Evolutionary conservation across 92 coral and sea anemone genomes (phyloP), one percentile per base, ranked within the genome.

Genomic region (Pocillopora grandis): DNA sequence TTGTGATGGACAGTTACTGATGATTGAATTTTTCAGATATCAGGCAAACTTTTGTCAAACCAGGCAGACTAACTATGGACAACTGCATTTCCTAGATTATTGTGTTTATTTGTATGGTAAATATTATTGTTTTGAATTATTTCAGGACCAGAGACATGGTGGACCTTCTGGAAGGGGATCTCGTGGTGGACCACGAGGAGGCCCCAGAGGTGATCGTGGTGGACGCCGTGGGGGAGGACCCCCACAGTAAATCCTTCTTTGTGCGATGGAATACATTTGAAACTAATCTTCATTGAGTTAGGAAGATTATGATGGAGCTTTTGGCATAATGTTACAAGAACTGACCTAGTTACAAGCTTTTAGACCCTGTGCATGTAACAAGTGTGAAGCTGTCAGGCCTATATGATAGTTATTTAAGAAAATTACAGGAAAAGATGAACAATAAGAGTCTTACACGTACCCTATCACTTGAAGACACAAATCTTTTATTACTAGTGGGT

Each of bases 221-320:
- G 93, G 92, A 10, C 88, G 87, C 37, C 96, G 95, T 42, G 93
- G 98, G 27, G 93, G 98, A 13, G 92, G 92, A 9, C 93, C 90
- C 31, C 92, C 89, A 27, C 97, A 90, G 75, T 93, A 93, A 80
- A 90, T 77, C 66, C 67, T 76, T 58, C 65, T 58, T 55, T 10
- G 4, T 42, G 52, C 5, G 5, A 42, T 42, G 52, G 8, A 3
- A 42, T 57, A 62, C 37, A 81, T 77, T 84, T 35, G 62, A 20
- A 78, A 76, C 79, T 85, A 79, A 88, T 48, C 82, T 76, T 68
- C 82, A 84, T 65, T 20, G 81, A 75, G 87, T 89, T 87, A 89
- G 98, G 98, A 96, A 96, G 99, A 96, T 96, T 96, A 92, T 91
- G 98, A 96, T 96, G 99, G 95, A 96, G 99, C 96, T 81, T 90